phyloP scores from a whole-genome alignment of 2,113 vertebrate genomes.

The Tachysurus vachellii region DNA sequence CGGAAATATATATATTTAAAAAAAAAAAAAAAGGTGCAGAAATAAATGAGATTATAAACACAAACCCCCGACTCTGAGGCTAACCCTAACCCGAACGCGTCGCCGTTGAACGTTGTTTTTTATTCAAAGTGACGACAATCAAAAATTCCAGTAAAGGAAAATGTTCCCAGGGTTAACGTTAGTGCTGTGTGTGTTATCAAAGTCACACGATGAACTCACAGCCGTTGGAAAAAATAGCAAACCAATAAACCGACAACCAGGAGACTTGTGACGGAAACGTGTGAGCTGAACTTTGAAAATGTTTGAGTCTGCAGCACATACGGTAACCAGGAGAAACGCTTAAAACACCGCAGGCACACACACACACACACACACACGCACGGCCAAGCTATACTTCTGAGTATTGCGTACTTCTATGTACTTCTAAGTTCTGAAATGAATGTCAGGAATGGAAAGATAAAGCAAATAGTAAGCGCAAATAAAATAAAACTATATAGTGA shows the following conservation, averaged over 20 bases:
- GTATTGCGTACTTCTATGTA: no score
- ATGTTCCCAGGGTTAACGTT: neutral
- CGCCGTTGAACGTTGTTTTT: neutral
- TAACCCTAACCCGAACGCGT: neutral
- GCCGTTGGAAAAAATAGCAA: neutral
- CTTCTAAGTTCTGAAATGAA: neutral
- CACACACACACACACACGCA: constrained; percentile 3
- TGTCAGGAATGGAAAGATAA: neutral
- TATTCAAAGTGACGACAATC: neutral
- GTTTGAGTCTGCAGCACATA: neutral
- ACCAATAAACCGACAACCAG: neutral
- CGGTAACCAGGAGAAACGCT: neutral
- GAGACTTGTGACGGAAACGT: neutral
- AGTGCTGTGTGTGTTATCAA: neutral
- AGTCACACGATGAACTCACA: neutral
- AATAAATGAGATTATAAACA: neutral
- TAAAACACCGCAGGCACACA: neutral
- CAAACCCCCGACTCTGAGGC: neutral
- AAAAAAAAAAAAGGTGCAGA: neutral
- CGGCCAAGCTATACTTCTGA: neutral
- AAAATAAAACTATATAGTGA: neutral
- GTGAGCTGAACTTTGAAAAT: neutral
- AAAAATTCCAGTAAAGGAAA: neutral
- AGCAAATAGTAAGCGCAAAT: neutral
- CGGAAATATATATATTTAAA: neutral